Base-by-base conservation (phyloP, 2,113 vertebrate species). In the Picathartes gymnocephalus region DNA sequence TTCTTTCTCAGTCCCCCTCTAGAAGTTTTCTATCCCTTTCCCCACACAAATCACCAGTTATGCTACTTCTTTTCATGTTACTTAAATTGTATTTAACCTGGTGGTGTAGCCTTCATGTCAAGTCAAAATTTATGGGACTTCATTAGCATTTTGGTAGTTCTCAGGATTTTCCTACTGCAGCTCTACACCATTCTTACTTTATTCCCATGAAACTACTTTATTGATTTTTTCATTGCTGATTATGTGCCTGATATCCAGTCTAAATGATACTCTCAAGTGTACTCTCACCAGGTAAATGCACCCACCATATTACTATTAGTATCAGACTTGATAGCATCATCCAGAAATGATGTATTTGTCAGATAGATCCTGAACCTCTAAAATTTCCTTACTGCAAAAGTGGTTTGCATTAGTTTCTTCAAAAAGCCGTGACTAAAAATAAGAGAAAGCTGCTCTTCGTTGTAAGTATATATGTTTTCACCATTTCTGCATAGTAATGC, bases 181-280 rank as follows among this genome's bases (percentile, higher is more conserved):
- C 40, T 51, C 22, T 91, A 92, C 79, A 64, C 80, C 28, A 48
- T 48, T 72, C 17, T 58, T 80, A 80, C 57, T 92, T 86, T 93
- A 96, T 92, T 90, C 76, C 69, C 44, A 35, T 79, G 24, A 76
- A 95, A 81, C 24, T 35, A 56, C 66, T 92, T 94, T 56, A 72
- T 73, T 28, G 28, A 1, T 58, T 69, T 79, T n/a, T 76, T 81
- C 28, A 39, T 73, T 93, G 20, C 30, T 66, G 61, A 54, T 72
- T 47, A 70, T 74, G 76, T 95, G 69, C 37, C 58, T 83, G 50
- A 47, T 76, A 45, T 51, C 72, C 88, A 56, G 47, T 86, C 65
- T 74, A 95, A 97, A 96, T 97, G 97, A 94, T 98, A 98, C 98
- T 98, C 98, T 98, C 97, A 98, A 98, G 97, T 98, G 97, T 81